These are phyloP conservation scores for Didymodactylos carnosus DNA, from an alignment of 2,888 invertebrate species.

Conservation along the genomic window DNA sequence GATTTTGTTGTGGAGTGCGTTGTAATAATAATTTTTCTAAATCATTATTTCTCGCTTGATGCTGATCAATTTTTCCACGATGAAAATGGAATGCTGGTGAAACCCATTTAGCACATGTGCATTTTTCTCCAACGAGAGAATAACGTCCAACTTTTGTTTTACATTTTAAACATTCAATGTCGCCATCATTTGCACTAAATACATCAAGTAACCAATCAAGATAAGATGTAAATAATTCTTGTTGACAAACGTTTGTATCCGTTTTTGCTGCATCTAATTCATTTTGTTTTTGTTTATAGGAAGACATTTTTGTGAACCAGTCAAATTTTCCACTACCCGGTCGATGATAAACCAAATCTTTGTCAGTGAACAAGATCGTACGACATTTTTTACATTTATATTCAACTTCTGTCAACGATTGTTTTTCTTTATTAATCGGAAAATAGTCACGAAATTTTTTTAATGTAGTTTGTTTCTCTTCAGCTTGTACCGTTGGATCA, in stretches of 20 bases:
- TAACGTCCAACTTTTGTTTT: conserved; percentile 10
- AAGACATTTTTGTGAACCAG: background rate
- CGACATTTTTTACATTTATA: background rate
- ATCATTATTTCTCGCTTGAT: conserved; percentile 1
- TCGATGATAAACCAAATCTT: background rate
- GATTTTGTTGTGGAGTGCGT: no score
- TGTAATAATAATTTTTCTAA: background rate
- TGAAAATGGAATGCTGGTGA: no score
- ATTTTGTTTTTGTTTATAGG: background rate
- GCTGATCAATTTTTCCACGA: conserved; percentile 8
- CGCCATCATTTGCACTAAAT: background rate
- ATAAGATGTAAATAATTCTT: background rate
- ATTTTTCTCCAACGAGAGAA: conserved; percentile 9
- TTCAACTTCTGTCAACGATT: no score
- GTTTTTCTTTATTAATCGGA: no score
- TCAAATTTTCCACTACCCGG: background rate
- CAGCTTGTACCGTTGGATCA: no score
- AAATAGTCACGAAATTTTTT: no score
- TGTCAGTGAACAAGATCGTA: background rate
- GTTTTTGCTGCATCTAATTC: background rate
- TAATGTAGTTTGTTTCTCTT: no score
- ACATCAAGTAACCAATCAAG: background rate
- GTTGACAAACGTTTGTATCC: background rate
- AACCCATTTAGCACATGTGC: conserved; percentile 10
- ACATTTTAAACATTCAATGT: conserved; percentile 10